These are phyloP conservation scores for Rhynchotus rufescens DNA, from an alignment of 2,797 vertebrate genomes.

Conservation along the genomic window DNA sequence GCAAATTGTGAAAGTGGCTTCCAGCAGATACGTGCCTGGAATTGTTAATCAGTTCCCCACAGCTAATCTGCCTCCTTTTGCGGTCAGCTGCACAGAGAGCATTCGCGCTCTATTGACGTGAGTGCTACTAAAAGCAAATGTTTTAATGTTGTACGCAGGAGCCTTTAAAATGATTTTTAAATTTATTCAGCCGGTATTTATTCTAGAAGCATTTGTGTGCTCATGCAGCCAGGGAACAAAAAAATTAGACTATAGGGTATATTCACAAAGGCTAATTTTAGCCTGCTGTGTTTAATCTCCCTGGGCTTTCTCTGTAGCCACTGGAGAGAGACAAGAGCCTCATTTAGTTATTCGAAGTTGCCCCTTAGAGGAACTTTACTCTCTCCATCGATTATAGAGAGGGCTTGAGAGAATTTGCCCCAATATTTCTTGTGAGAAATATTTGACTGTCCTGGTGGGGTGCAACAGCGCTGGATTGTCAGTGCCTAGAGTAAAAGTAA, in stretches of 20 bases:
- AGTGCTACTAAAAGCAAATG: not conserved
- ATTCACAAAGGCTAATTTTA: slow-evolving; percentile 12
- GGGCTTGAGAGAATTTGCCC: slow-evolving; percentile 2
- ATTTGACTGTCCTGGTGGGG: not conserved
- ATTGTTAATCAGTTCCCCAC: not conserved
- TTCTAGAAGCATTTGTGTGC: slow-evolving; percentile 13
- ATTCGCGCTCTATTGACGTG: not conserved
- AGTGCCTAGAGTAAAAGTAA: not conserved
- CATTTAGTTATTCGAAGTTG: not conserved
- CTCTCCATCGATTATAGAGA: not conserved
- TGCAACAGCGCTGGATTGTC: not conserved
- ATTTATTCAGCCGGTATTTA: not conserved
- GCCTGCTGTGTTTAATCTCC: slow-evolving; percentile 7
- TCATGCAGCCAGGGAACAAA: not conserved
- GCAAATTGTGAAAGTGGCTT: not conserved
- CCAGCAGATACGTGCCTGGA: not conserved
- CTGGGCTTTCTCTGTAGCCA: not conserved
- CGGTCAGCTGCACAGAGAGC: not conserved
- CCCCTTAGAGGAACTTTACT: not conserved
- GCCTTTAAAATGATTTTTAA: slow-evolving; percentile 4
- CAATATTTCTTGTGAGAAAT: not conserved
- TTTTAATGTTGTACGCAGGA: not conserved
- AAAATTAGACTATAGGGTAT: not conserved
- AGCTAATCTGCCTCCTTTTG: rapidly evolving
- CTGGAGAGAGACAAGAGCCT: not conserved